Evolutionary conservation across 2,113 vertebrate species (phyloP), one percentile per base, ranked within the genome.

Genomic region (Coptodon bakossiorum): DNA sequence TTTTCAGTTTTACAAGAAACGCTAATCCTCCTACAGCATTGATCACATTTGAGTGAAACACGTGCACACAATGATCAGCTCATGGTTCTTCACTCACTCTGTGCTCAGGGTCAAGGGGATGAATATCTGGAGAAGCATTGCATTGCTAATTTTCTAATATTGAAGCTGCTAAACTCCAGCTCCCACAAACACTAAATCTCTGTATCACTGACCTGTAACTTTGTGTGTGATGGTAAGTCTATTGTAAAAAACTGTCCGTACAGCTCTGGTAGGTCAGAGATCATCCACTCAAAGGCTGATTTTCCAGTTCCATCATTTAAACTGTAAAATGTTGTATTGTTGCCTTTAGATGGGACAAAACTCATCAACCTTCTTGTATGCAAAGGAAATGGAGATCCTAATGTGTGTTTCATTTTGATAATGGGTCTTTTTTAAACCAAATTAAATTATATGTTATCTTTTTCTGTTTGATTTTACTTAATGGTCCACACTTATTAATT

Each of bases 201-300:
- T n/a, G 6, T 66, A 0, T n/a, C 61, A 66, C 61, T 66, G 59
- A 63, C 59, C 12, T 7, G 61, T 66, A 36, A 36, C 9, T 36
- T 2, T 36, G 31, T 7, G 6, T 63, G 1, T 11, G 59, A 36
- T 6, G 6, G 16, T 36, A 2, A 63, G 59, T 36, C 31, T 63
- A 0, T 63, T 7, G 17, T 63, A 0, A 63, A 2, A 36, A 63
- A 12, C 9, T 7, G 59, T 1, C 6, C 2, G 9, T n/a, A 0
- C 0, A 36, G 31, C 31, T 63, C 4, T 66, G 61, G 10, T 66
- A 36, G 17, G 31, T 3, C 59, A 36, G 31, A 63, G 17, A 19
- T 63, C 31, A n/a, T n/a, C 59, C 59, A 63, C 31, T 36, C 0
- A 63, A 63, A 36, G 31, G 59, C 31, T 36, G 17, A 36, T 63